Base-by-base conservation (phyloP, 2,113 vertebrate genomes). In the Ranitomeya variabilis region DNA sequence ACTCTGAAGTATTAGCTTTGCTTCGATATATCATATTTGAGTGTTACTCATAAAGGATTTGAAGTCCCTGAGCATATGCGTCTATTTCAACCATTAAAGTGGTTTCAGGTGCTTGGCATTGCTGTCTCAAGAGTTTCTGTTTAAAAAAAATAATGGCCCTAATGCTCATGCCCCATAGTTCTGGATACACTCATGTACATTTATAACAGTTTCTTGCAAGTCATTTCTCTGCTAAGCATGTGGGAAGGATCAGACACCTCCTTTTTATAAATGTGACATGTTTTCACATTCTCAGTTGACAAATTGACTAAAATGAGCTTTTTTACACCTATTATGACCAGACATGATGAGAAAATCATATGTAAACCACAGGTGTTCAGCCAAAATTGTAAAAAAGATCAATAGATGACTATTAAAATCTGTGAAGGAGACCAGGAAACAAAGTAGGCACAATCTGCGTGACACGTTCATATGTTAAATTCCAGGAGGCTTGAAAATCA, bases 81-180 rank as follows among this genome's bases (percentile, higher is more conserved):
- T 91, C 89, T 55, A 74, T 85, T 94, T 94, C 60, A 90, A 93
- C 89, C 84, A 80, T 90, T 90, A 88, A 91, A 94, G 87, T 90
- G 89, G 90, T 91, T 92, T 94, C 93, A 93, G 92, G 91, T 94
- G 92, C 92, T 93, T 92, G 93, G 92, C 90, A 90, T 92, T 80
- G 62, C 90, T 90, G 78, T 92, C 89, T 93, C 51, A 79, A 91
- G 92, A 26, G 87, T 83, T 79, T 92, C 92, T 86, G 90, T 88
- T 51, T 86, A 67, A 74, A 91, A 91, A 90, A 91, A 93, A 86
- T 91, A 86, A 92, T 91, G 90, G 90, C 80, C 89, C 59, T 31
- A 52, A 59, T 90, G 90, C 84, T 0, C 2, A 15, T 91, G 90
- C 90, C 90, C 90, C 83, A 0, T 83, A 69, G 91, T 89, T 91